Percentiles rank a stretch among this genome's conserved stretches.
These are phyloP conservation scores for Polydesmus complanatus DNA, from an alignment of 2,888 invertebrate species.

Conservation along the genomic window DNA sequence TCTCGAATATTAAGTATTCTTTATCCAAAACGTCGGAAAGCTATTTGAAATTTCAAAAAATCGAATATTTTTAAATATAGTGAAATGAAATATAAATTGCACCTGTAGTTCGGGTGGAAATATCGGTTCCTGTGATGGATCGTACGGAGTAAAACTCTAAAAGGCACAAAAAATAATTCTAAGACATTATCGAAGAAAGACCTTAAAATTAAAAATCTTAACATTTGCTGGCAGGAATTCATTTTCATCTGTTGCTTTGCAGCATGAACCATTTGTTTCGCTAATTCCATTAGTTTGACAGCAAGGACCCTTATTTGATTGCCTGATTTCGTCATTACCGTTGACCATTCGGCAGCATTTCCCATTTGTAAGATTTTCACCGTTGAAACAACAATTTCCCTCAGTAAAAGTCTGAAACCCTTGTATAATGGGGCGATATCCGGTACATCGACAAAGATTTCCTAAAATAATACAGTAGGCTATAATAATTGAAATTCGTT, in stretches of 20 bases:
- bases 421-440: constrained; percentile 84
- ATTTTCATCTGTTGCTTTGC: not conserved
- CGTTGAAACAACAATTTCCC: constrained; percentile 9
- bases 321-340: not conserved
- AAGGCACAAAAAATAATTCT: constrained; percentile 27
- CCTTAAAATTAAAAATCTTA: not conserved
- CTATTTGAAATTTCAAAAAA: constrained; percentile 20
- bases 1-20: constrained; percentile 46
- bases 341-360: not conserved
- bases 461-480: constrained; percentile 30
- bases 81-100: not conserved
- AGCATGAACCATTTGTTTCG: not conserved
- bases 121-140: constrained; percentile 73
- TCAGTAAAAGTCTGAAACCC: constrained; percentile 61
- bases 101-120: constrained; percentile 76
- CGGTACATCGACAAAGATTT: constrained; percentile 82
- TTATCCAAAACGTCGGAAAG: constrained; percentile 39
- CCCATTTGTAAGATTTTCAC: not conserved
- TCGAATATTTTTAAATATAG: constrained; percentile 2
- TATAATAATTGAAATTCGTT: too few relatives aligned
- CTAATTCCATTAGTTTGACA: not conserved
- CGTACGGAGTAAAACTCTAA: constrained; percentile 48
- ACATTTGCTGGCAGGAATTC: not conserved
- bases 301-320: not conserved
- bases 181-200: constrained; percentile 23